These are phyloP conservation scores for Homalodisca vitripennis DNA, from an alignment of 1,140 invertebrate species.

Conservation along the genomic window DNA sequence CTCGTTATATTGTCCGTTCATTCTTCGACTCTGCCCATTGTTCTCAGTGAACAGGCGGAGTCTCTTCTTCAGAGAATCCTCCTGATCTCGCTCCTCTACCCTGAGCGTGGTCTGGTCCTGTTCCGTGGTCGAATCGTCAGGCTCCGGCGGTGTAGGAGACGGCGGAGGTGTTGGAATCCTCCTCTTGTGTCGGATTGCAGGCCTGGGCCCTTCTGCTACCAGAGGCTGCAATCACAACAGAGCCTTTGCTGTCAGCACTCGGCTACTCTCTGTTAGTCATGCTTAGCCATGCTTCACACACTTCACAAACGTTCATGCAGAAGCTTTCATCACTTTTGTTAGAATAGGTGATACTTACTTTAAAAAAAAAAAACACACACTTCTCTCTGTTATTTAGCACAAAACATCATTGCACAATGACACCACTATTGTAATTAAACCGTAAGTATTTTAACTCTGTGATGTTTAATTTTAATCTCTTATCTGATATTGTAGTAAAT, in stretches of 20 bases:
- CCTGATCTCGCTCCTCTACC: constrained; percentile 18
- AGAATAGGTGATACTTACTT: too few species aligned
- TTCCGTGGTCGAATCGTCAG: background rate
- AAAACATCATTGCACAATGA: too few species aligned
- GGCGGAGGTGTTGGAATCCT: constrained; percentile 14
- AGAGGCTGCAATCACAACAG: background rate
- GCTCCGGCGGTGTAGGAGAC: background rate
- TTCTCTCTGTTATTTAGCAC: too few species aligned
- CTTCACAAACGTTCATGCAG: background rate
- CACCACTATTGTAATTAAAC: too few species aligned
- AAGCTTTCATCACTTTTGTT: too few species aligned
- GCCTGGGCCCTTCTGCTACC: background rate
- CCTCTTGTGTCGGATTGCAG: background rate
- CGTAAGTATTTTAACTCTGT: too few species aligned
- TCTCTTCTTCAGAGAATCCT: constrained; percentile 23
- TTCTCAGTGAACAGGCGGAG: constrained; percentile 22
- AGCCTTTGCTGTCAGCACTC: background rate
- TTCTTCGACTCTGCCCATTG: constrained; percentile 13
- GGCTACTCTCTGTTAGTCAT: background rate
- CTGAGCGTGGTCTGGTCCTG: background rate
- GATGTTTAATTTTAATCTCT: too few species aligned
- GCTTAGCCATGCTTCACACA: background rate
- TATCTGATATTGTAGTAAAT: too few species aligned
- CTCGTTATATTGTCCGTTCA: constrained; percentile 12
- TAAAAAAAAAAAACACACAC: too few species aligned